A percentile compares a stretch with the other conserved stretches of the same genome.
Conservation (phyloP, 1,140 invertebrate species). For the Hylyphantes graminicola region DNA sequence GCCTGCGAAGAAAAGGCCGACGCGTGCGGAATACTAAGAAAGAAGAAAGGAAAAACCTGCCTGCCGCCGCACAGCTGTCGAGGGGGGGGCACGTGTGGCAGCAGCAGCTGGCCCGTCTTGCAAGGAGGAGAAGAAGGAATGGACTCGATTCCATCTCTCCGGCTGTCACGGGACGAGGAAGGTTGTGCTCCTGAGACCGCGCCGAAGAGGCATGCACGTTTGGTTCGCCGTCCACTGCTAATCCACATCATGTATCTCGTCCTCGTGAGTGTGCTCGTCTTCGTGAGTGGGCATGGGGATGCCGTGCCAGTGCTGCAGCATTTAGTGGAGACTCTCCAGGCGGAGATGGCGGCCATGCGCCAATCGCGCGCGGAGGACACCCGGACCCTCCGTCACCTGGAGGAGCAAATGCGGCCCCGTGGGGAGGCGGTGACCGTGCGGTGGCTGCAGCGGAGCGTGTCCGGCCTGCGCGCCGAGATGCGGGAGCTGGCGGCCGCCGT, state of each 20-base stretch:
- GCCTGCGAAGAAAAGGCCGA: neutral
- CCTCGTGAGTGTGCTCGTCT: neutral
- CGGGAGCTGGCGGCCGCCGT: conserved; percentile 56
- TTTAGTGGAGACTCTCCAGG: conserved; percentile 23
- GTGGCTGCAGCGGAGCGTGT: conserved; percentile 60
- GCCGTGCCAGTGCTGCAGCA: neutral
- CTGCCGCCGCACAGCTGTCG: neutral
- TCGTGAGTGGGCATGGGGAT: neutral
- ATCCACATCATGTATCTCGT: conserved; percentile 6
- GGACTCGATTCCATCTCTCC: no score
- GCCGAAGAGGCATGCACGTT: no score
- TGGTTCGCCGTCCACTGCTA: no score
- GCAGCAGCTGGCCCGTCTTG: no score
- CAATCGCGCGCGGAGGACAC: conserved; percentile 10
- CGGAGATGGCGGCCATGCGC: conserved; percentile 20
- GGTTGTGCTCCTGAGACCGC: neutral
- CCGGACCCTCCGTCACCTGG: conserved; percentile 15
- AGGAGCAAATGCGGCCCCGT: conserved; percentile 11
- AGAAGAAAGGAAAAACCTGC: neutral
- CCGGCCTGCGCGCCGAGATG: conserved; percentile 54
- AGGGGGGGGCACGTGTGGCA: neutral
- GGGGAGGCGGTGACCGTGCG: conserved; percentile 21
- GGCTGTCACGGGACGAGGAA: neutral
- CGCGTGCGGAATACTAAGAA: neutral
- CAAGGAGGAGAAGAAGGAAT: no score